Base-by-base conservation (phyloP, 1,140 invertebrate species). In the Hyposmocoma kahamanoa region DNA sequence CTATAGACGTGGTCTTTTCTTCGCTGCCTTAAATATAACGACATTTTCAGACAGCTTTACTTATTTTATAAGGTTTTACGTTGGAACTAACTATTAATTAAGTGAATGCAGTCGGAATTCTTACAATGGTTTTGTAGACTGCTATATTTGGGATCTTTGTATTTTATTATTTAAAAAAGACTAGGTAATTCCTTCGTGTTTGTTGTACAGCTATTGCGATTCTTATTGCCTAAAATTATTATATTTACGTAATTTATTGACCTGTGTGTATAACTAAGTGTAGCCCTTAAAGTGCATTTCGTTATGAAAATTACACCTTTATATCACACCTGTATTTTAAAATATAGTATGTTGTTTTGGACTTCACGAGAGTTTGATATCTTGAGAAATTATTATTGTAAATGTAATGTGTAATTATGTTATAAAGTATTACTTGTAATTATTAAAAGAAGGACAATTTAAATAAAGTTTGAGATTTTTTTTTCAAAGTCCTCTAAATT, bases 201-300 rank as follows among this genome's bases (percentile, higher is more conserved):
- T 57, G 46, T 67, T 81, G 79, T 83, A 79, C 69, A 84, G 75
- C 66, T 77, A 46, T 62, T 65, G 61, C 67, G 50, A 63, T 62
- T 73, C 59, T 61, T 66, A 74, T 72, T 66, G 69, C 67, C 73
- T 84, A 83, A 81, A 82, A 36, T 36, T 36, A n/a, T 82, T 84
- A 80, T 80, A 80, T 78, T 79, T 83, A 83, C 76, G 79, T 85
- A 85, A 85, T 73, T 85, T 85, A 85, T 85, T 84, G 68, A 76
- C 63, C 55, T 67, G 57, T 72, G 73, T 56, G 49, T 57, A 58
- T 61, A 49, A 57, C 49, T 76, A 80, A 71, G 66, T 53, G 73
- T 76, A 82, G 72, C 58, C 70, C 63, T 71, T 54, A 64, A 68
- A 62, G 48, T 77, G 76, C 76, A 80, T 84, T 84, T 80, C 67